Evolutionary conservation across 1,140 invertebrate species (phyloP).

Genomic region (Littorina saxatilis): DNA sequence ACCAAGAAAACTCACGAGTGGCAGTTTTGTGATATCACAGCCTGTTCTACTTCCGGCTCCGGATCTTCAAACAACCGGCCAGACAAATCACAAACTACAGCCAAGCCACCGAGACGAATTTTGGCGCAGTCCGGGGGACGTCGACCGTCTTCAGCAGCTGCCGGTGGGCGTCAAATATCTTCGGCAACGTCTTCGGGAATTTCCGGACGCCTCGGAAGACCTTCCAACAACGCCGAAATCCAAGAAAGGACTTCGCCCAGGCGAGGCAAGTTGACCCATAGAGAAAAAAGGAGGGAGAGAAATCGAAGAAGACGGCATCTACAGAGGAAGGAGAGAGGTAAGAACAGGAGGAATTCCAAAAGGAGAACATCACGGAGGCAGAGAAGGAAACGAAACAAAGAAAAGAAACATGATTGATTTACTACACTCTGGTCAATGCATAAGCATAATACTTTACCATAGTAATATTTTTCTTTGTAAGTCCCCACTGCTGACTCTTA

Average conservation of each 20-base stretch:
- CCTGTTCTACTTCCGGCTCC: slow-evolving; percentile 31
- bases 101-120: not conserved
- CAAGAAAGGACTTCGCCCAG: not conserved
- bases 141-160: not conserved
- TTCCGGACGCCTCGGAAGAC: not conserved
- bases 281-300: not conserved
- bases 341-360: not conserved
- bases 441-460: too few relatives aligned
- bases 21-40: slow-evolving; percentile 63
- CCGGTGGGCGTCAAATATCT: not conserved
- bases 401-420: too few relatives aligned
- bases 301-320: not conserved
- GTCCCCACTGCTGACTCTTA: too few relatives aligned
- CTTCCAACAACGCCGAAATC: not conserved
- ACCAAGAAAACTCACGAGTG: slow-evolving; percentile 54
- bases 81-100: not conserved
- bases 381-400: not conserved
- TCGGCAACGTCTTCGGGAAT: not conserved
- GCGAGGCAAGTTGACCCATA: too few relatives aligned
- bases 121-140: not conserved
- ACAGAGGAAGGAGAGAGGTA: not conserved
- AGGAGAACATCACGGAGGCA: not conserved
- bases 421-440: too few relatives aligned
- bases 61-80: not conserved
- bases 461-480: too few relatives aligned